Conservation (phyloP, 2,113 vertebrate species). For the Cinclus mexicanus region DNA sequence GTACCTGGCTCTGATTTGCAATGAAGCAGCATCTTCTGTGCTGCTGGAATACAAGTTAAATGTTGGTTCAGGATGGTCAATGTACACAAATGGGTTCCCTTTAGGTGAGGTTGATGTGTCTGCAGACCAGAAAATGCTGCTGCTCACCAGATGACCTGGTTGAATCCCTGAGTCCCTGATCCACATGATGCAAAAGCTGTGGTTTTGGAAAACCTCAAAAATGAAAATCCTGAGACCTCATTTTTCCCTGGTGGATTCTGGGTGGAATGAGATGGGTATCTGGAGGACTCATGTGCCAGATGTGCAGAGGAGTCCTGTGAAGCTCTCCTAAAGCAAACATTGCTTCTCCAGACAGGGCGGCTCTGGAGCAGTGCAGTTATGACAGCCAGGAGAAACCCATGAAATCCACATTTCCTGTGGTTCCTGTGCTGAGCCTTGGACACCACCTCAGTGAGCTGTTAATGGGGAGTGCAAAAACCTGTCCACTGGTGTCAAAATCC, state of each 20-base stretch:
- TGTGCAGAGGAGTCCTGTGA: neutral
- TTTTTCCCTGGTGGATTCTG: neutral
- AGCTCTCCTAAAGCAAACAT: neutral
- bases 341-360: neutral
- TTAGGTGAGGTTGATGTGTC: neutral
- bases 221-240: rapidly evolving
- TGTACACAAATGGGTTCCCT: rapidly evolving
- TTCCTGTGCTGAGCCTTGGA: neutral
- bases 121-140: neutral
- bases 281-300: neutral
- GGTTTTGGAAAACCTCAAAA: neutral
- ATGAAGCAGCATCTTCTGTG: neutral
- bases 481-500: neutral
- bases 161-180: rapidly evolving
- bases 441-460: neutral
- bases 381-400: neutral
- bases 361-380: neutral
- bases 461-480: neutral
- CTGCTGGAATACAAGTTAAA: neutral
- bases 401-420: neutral
- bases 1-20: neutral
- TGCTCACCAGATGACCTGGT: neutral
- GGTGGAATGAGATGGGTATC: neutral
- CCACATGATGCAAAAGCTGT: neutral
- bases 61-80: neutral